Percentiles rank a stretch among this genome's conserved stretches.
These are phyloP conservation scores for Alouatta palliata DNA, from an alignment of 2,113 vertebrate species.

Conservation along the genomic window DNA sequence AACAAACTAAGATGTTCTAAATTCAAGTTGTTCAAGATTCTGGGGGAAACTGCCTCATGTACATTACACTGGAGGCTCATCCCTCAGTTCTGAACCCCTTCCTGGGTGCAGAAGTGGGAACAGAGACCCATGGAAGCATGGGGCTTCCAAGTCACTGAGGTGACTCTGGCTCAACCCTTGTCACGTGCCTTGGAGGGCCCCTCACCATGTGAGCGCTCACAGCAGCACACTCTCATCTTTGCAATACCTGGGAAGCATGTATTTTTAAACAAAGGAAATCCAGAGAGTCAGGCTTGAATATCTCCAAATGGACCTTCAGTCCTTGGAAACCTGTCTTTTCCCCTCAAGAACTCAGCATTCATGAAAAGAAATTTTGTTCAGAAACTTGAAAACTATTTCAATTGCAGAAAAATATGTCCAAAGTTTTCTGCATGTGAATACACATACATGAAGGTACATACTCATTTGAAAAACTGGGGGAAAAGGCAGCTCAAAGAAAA, in stretches of 20 bases:
- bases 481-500: neutral
- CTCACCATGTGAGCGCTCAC: neutral
- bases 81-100: neutral
- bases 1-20: neutral
- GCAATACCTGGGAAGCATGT: neutral
- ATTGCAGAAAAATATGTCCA: neutral
- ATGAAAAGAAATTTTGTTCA: neutral
- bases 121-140: fast-evolving
- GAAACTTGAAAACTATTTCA: neutral
- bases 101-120: neutral
- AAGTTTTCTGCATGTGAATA: neutral
- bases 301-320: neutral
- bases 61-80: neutral
- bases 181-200: neutral
- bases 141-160: neutral
- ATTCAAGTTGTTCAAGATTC: neutral
- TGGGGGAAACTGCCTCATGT: neutral
- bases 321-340: neutral
- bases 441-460: neutral
- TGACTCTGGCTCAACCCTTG: neutral
- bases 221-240: neutral
- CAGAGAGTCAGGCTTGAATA: neutral
- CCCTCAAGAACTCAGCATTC: neutral
- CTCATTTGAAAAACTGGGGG: neutral
- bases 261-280: neutral